A percentile compares a stretch with the other conserved stretches of the same genome.
phyloP scores from a whole-genome alignment of 2,888 invertebrate species.

The Dynastes grantii region DNA sequence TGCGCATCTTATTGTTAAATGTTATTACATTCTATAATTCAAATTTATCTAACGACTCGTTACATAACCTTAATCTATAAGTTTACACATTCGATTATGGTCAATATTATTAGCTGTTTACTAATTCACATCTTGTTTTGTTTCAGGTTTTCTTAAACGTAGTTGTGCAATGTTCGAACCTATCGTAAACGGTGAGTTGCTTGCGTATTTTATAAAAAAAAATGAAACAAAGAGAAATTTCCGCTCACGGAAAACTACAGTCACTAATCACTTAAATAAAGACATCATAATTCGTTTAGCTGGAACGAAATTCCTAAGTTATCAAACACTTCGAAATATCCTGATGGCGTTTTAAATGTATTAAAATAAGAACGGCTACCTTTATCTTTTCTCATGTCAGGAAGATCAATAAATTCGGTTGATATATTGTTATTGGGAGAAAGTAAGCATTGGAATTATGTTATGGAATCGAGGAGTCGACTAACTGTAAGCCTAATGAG shows the following conservation, averaged over 20 bases:
- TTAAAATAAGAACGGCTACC: neutral
- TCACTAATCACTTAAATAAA: neutral
- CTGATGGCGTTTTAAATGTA: constrained; percentile 6
- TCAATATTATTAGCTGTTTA: neutral
- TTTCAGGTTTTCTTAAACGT: constrained; percentile 40
- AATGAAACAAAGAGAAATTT: constrained; percentile 25
- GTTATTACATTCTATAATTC: no score
- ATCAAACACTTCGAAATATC: neutral
- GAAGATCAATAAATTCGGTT: constrained; percentile 28
- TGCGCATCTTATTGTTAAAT: no score
- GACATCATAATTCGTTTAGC: constrained; percentile 10
- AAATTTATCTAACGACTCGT: no score
- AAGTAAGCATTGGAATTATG: constrained; percentile 7
- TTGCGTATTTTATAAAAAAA: neutral
- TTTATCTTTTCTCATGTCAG: constrained; percentile 11
- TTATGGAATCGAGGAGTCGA: neutral
- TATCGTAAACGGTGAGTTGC: constrained; percentile 35
- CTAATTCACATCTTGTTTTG: constrained; percentile 21
- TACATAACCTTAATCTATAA: neutral
- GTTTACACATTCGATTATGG: no score
- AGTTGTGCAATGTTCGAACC: constrained; percentile 40
- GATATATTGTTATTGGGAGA: constrained; percentile 26
- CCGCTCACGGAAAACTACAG: constrained; percentile 23
- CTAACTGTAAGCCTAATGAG: no score
- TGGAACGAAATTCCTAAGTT: constrained; percentile 19